A percentile compares a stretch with the other conserved stretches of the same genome.
phyloP scores from a whole-genome alignment of 2,888 invertebrate genomes.

The Pteria penguin region DNA sequence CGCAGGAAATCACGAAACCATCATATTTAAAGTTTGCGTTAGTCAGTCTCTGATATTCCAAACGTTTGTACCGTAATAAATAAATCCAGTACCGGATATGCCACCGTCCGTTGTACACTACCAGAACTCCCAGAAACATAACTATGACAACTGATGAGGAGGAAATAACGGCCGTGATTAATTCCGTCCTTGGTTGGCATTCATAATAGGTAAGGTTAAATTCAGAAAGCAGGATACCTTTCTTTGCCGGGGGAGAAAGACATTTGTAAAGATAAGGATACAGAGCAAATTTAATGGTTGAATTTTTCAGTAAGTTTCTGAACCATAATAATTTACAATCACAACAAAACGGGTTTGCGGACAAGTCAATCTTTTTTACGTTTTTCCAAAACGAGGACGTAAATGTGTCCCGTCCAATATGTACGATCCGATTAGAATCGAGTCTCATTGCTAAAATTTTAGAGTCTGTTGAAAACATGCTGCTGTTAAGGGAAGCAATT shows the following conservation, averaged over 20 bases:
- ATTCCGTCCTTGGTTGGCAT: background rate
- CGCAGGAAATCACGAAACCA: slow-evolving; percentile 86
- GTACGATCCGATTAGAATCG: background rate
- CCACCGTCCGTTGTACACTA: slow-evolving; percentile 82
- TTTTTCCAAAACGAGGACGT: slow-evolving; percentile 1
- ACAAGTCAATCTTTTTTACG: slow-evolving; percentile 81
- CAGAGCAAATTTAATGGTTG: background rate
- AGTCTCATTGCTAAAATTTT: background rate
- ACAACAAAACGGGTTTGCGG: slow-evolving; percentile 84
- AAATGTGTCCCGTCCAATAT: slow-evolving; percentile 22
- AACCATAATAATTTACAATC: slow-evolving; percentile 81
- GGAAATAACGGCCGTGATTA: background rate
- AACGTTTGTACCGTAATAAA: slow-evolving; percentile 52
- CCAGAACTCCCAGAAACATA: background rate
- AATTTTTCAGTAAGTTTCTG: slow-evolving; percentile 35
- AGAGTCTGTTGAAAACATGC: background rate
- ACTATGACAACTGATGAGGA: background rate
- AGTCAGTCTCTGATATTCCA: slow-evolving; percentile 43
- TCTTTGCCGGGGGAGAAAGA: slow-evolving; percentile 4
- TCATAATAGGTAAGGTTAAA: background rate
- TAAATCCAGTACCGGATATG: slow-evolving; percentile 83
- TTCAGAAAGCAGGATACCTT: background rate
- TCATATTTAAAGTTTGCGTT: slow-evolving; percentile 82
- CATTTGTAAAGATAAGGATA: slow-evolving; percentile 8
- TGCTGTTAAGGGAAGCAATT: background rate